Base-by-base conservation (phyloP, 2,888 invertebrate genomes). In the Amiota minor region DNA sequence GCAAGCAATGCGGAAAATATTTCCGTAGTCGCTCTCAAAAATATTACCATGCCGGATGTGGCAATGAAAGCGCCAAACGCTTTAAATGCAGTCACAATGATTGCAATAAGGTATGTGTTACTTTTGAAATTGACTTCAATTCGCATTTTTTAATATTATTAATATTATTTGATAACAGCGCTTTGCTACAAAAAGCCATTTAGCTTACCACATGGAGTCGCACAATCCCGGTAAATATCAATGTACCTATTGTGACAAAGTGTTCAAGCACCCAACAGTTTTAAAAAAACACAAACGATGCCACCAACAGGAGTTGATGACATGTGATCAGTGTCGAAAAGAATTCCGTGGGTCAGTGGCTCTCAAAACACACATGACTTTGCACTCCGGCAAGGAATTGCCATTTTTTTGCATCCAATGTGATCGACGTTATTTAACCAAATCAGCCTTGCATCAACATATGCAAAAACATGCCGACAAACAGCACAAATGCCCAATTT, bases 131-230 rank as follows among this genome's bases (percentile, higher is more conserved):
- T 9, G n/a, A 2, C 20, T 49, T 14, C 4, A 4, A 9, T 9
- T 1, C 12, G 2, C 9, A 12, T 18, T 0, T 49, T 45, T 16
- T 64, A 49, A 35, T n/a, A 56, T 49, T 59, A 59, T 55, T 20
- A 61, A n/a, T 72, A 49, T 14, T 71, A 23, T 35, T 90, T 89
- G n/a, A n/a, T n/a, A n/a, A n/a, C 91, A 94, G 91, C 91, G 92
- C 70, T 96, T 95, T 86, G 92, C 93, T 2, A 92, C 93, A 8
- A 92, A 92, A 72, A 93, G 94, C 0, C 95, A 96, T 87, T 92
- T 92, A 78, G 93, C 94, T 82, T 93, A 95, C 78, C 96, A 96
- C 80, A 91, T 93, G 86, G 91, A 93, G 16, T 92, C 92, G 23
- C 95, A 95, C 80, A 61, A 71, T 14, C 71, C 75, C 9, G 77